Percentiles rank a stretch among this genome's conserved stretches.
These are phyloP conservation scores for Daboia siamensis DNA, from an alignment of 2,113 vertebrate genomes.

Conservation along the genomic window DNA sequence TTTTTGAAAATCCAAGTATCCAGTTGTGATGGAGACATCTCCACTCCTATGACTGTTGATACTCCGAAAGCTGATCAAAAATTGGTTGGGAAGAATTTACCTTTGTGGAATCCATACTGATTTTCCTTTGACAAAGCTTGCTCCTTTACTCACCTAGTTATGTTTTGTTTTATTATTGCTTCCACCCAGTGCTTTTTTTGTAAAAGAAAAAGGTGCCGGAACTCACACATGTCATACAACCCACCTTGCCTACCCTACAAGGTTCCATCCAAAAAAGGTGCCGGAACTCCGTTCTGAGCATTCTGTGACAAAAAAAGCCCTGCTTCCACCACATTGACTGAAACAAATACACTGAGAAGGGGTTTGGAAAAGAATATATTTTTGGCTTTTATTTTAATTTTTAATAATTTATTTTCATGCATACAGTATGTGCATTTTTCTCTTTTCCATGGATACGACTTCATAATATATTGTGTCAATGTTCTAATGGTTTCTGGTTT, in stretches of 20 bases:
- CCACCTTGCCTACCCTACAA: no score
- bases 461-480: background rate
- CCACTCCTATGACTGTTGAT: background rate
- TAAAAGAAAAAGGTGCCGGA: no score
- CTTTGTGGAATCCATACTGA: background rate
- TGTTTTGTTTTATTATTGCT: background rate
- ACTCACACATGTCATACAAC: no score
- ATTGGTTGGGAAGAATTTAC: background rate
- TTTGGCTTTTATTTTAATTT: background rate
- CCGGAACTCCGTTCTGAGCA: no score
- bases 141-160: background rate
- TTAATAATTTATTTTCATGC: background rate
- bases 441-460: background rate
- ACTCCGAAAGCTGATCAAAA: background rate
- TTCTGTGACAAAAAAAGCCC: no score
- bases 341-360: background rate
- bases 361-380: background rate
- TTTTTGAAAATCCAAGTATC: background rate
- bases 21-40: background rate
- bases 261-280: no score
- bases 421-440: background rate
- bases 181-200: no score
- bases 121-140: background rate
- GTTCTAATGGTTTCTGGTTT: background rate
- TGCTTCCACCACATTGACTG: background rate